Conservation (phyloP, 2,888 invertebrate genomes). For the Stenoptilia bipunctidactyla region DNA sequence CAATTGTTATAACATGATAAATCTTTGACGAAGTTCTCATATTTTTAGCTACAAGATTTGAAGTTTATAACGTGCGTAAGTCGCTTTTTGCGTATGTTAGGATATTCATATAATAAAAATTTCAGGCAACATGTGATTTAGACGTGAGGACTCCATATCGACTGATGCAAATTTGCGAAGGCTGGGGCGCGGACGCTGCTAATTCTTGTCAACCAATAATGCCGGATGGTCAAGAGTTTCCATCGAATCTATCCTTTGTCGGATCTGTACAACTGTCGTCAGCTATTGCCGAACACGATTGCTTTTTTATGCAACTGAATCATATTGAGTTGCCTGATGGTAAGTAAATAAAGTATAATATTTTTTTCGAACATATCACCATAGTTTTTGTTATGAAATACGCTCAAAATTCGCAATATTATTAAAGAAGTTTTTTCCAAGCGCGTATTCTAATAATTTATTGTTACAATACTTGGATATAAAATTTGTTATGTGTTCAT, state of each 20-base stretch:
- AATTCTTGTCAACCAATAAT: constrained; percentile 38
- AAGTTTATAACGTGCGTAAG: no score
- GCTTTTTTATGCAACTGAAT: constrained; percentile 40
- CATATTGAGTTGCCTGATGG: constrained; percentile 48
- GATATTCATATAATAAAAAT: no score
- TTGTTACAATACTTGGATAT: no score
- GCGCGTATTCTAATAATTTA: neutral
- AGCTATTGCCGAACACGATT: constrained; percentile 31
- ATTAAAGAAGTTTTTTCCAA: no score
- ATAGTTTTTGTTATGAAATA: no score
- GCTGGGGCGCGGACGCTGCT: constrained; percentile 47
- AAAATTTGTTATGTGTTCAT: neutral
- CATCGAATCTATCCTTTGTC: constrained; percentile 39
- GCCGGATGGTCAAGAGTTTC: constrained; percentile 26
- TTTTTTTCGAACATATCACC: no score
- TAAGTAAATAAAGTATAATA: constrained; percentile 14
- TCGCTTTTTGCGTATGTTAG: no score
- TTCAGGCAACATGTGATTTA: constrained; percentile 42
- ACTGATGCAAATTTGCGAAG: constrained; percentile 54
- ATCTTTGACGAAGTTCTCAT: no score
- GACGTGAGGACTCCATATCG: constrained; percentile 37
- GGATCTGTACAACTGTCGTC: constrained; percentile 32
- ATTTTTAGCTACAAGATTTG: no score
- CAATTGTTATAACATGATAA: no score
- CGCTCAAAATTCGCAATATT: no score